phyloP scores from a whole-genome alignment of 2,797 vertebrate species.

The Bovichtus variegatus region DNA sequence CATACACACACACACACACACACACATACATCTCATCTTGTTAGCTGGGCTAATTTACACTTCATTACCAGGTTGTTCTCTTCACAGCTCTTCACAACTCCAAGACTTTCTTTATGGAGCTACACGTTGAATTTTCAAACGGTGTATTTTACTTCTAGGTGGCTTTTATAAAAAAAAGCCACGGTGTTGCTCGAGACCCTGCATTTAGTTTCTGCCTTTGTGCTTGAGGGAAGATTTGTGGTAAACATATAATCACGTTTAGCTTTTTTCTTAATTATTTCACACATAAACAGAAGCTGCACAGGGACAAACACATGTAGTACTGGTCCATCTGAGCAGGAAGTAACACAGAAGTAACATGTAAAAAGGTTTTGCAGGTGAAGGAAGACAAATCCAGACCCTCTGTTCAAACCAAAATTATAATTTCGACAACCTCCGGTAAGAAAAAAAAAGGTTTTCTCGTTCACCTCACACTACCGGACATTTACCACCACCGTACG shows the following conservation, averaged over 20 bases:
- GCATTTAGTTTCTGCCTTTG: not conserved
- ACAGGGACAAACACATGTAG: not conserved
- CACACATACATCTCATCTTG: slow-evolving; percentile 45
- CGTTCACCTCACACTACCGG: no score
- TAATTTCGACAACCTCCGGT: not conserved
- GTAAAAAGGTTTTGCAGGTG: not conserved
- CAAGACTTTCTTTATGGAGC: slow-evolving; percentile 9
- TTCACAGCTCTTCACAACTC: slow-evolving; percentile 48
- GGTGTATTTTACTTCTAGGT: slow-evolving; percentile 21
- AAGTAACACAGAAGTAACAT: not conserved
- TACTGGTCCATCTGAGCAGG: not conserved
- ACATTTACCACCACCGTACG: no score
- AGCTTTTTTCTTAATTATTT: not conserved
- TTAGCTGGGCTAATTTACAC: slow-evolving; percentile 74
- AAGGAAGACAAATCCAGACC: not conserved
- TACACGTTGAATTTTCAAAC: slow-evolving; percentile 35
- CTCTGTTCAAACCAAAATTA: not conserved
- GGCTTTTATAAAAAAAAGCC: not conserved
- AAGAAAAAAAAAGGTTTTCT: no score
- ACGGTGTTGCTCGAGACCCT: not conserved
- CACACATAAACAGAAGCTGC: not conserved
- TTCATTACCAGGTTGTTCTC: slow-evolving; percentile 67
- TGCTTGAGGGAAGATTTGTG: not conserved
- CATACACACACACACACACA: not conserved
- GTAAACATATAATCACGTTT: not conserved